A percentile compares a stretch with the other conserved stretches of the same genome.
These are phyloP conservation scores for Morus bassanus DNA, from an alignment of 2,797 vertebrate genomes.

Conservation along the genomic window DNA sequence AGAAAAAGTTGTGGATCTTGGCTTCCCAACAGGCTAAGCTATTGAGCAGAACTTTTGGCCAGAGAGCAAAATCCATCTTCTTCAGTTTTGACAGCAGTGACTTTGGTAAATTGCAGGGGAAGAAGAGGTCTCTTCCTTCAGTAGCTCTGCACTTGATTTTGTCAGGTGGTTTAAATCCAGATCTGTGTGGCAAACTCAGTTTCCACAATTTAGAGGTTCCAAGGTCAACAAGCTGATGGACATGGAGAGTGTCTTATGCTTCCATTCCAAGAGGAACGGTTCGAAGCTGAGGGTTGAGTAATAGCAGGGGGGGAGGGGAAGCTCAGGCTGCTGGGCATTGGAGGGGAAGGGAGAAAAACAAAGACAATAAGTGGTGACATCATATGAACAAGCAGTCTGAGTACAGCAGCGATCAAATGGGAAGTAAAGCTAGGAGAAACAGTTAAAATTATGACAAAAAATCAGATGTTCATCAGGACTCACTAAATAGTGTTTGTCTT, in stretches of 20 bases:
- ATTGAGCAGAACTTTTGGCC: slow-evolving; percentile 33
- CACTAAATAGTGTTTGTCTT: not conserved
- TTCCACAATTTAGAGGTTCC: slow-evolving; percentile 15
- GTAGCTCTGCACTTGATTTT: slow-evolving; percentile 52
- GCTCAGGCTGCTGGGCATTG: not conserved
- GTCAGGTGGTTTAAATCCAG: slow-evolving; percentile 45
- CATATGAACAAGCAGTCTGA: not conserved
- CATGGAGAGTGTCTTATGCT: not conserved
- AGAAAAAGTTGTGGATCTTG: slow-evolving; percentile 52
- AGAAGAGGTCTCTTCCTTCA: slow-evolving; percentile 42
- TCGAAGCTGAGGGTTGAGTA: not conserved
- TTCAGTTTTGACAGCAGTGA: slow-evolving; percentile 36
- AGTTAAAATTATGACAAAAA: not conserved
- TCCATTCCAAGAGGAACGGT: not conserved
- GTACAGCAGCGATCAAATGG: not conserved
- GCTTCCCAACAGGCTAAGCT: slow-evolving; percentile 34
- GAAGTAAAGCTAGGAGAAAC: not conserved
- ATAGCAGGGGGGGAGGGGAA: not conserved
- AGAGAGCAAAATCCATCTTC: slow-evolving; percentile 42
- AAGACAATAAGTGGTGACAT: not conserved
- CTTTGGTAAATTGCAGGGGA: slow-evolving; percentile 46
- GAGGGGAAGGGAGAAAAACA: not conserved
- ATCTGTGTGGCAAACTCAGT: not conserved
- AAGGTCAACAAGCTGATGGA: slow-evolving; percentile 40
- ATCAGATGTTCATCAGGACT: not conserved